Percentiles rank a stretch among this genome's conserved stretches.
Evolutionary conservation across 2,113 vertebrate species (phyloP).

Genomic region (Labrus mixtus): DNA sequence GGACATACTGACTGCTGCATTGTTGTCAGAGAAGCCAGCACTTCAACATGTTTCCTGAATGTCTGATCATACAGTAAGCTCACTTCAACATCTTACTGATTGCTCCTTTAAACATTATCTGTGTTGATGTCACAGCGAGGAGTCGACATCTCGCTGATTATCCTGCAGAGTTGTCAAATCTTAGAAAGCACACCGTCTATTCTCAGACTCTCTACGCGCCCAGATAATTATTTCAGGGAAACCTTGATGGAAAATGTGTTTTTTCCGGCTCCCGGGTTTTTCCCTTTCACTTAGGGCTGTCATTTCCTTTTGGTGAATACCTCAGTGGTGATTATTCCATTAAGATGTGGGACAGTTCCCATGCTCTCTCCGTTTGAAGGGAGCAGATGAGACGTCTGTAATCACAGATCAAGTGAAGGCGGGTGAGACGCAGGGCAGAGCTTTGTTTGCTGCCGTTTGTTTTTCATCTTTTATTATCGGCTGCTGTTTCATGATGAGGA

Average conservation of each 20-base stretch:
- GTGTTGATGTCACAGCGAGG: conserved; percentile 3
- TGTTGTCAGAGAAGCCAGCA: too few relatives aligned
- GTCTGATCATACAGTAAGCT: too few relatives aligned
- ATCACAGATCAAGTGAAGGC: conserved; percentile 44
- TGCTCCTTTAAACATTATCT: not conserved
- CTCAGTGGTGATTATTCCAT: conserved; percentile 69
- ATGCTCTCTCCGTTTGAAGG: conserved; percentile 44
- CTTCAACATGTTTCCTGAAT: too few relatives aligned
- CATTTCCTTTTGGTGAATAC: conserved; percentile 62
- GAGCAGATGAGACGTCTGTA: conserved; percentile 51
- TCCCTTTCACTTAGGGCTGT: conserved; percentile 67
- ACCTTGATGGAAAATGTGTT: conserved; percentile 42
- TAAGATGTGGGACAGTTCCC: conserved; percentile 65
- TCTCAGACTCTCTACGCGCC: conserved; percentile 40
- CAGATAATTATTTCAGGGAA: conserved; percentile 54
- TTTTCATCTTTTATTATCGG: not conserved
- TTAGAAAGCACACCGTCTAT: conserved; percentile 20
- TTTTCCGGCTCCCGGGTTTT: conserved; percentile 57
- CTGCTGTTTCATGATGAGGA: conserved; percentile 8
- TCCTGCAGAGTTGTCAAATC: conserved; percentile 10
- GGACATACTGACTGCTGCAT: too few relatives aligned
- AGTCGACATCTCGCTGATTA: conserved; percentile 12
- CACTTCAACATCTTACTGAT: too few relatives aligned
- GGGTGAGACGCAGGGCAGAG: conserved; percentile 20
- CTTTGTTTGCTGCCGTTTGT: conserved; percentile 26